phyloP scores from a whole-genome alignment of 2,888 invertebrate species.

The Drosophila lutescens region DNA sequence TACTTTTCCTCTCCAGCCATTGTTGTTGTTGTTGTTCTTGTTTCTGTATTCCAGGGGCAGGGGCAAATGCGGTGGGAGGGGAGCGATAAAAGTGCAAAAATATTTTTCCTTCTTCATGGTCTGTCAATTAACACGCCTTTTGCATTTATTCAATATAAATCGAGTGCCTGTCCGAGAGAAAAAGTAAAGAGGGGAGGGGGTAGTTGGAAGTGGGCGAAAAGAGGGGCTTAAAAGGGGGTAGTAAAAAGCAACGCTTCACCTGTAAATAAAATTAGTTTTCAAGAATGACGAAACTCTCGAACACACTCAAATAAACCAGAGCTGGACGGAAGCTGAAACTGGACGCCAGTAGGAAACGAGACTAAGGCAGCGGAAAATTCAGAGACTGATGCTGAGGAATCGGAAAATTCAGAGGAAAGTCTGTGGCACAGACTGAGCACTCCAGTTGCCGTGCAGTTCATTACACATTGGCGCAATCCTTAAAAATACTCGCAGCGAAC shows the following conservation, averaged over 20 bases:
- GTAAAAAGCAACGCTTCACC: slow-evolving; percentile 43
- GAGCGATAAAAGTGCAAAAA: slow-evolving; percentile 63
- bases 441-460: slow-evolving; percentile 54
- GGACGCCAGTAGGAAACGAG: slow-evolving; percentile 7
- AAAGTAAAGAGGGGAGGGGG: neutral
- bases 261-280: slow-evolving; percentile 72
- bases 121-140: slow-evolving; percentile 80
- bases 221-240: neutral
- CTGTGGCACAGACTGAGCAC: slow-evolving; percentile 6
- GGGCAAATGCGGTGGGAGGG: neutral
- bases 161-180: slow-evolving; percentile 46
- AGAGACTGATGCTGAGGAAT: slow-evolving; percentile 1
- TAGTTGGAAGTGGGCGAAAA: neutral
- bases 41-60: neutral
- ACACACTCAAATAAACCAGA: slow-evolving; percentile 17
- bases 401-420: slow-evolving; percentile 3
- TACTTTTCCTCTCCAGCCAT: slow-evolving; percentile 1
- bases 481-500: slow-evolving; percentile 41
- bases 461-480: slow-evolving; percentile 71
- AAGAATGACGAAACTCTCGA: slow-evolving; percentile 38
- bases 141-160: slow-evolving; percentile 80
- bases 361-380: slow-evolving; percentile 7
- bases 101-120: slow-evolving; percentile 74
- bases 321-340: slow-evolving; percentile 8
- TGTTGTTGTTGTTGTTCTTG: slow-evolving; percentile 18